Conservation (phyloP, 2,797 vertebrate species). For the Jordanella pulchra region DNA sequence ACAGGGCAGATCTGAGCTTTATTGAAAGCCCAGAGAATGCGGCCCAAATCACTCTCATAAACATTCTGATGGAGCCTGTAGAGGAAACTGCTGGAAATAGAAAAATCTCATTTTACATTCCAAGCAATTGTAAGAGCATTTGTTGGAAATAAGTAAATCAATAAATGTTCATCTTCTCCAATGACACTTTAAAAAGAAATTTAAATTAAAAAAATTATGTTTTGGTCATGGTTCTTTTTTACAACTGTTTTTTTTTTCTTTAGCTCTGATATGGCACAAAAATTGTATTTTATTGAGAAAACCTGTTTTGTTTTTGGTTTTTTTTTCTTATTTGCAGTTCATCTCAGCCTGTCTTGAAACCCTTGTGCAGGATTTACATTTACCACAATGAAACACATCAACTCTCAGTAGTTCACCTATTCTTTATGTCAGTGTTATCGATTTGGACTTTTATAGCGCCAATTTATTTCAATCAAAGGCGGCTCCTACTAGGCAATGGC, state of each 20-base stretch:
- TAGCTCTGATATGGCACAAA: neutral
- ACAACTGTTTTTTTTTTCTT: neutral
- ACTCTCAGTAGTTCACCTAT: neutral
- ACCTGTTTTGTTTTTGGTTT: no score
- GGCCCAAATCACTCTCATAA: no score
- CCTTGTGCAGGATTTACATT: neutral
- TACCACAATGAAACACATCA: neutral
- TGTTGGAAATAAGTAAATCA: no score
- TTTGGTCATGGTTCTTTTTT: neutral
- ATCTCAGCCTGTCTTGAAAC: neutral
- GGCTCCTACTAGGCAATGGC: neutral
- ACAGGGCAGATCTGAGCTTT: no score
- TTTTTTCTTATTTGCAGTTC: neutral
- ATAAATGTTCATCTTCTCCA: no score
- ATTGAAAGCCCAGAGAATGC: no score
- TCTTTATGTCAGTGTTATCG: neutral
- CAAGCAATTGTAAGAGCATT: no score
- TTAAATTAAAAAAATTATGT: neutral
- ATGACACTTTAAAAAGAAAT: neutral
- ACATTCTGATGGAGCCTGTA: no score
- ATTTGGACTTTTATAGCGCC: conserved; percentile 6
- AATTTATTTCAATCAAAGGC: conserved; percentile 10
- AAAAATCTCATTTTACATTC: no score
- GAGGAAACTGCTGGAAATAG: no score
- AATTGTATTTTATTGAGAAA: neutral